These are phyloP conservation scores for Allygus modestus DNA, from an alignment of 2,888 invertebrate genomes.

Conservation along the genomic window DNA sequence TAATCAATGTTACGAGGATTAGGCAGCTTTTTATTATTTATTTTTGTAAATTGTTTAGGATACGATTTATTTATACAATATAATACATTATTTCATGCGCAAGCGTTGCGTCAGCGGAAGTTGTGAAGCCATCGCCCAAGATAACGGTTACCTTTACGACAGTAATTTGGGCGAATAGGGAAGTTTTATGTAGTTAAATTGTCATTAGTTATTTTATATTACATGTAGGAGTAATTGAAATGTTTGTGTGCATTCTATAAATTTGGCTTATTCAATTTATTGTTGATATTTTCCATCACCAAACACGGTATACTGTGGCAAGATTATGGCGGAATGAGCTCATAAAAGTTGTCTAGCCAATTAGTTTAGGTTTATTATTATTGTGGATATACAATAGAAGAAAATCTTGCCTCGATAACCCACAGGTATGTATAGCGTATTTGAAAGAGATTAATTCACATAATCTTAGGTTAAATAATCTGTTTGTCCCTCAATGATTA, in stretches of 20 bases:
- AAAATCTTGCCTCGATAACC: background rate
- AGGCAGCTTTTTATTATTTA: no score
- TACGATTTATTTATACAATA: conserved; percentile 12
- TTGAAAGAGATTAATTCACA: background rate
- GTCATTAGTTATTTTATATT: background rate
- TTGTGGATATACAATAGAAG: conserved; percentile 11
- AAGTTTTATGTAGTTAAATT: background rate
- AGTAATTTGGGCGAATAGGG: conserved; percentile 37
- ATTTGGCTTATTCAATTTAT: background rate
- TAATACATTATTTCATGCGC: conserved; percentile 56
- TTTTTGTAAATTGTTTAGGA: no score
- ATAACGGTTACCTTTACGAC: conserved; percentile 62
- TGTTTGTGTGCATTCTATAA: conserved; percentile 19
- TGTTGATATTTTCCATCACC: background rate
- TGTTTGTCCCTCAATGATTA: background rate
- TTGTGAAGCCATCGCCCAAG: conserved; percentile 65
- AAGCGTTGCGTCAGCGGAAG: conserved; percentile 65
- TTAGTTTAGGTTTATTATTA: conserved; percentile 3
- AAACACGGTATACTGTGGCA: conserved; percentile 37
- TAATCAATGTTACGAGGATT: no score
- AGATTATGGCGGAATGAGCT: conserved; percentile 58
- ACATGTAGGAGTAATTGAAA: conserved; percentile 11
- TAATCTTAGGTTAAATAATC: background rate
- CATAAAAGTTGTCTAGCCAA: conserved; percentile 38
- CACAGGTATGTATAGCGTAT: conserved; percentile 7